phyloP scores from a whole-genome alignment of 2,797 vertebrate genomes.

The Sebastolobus alascanus region DNA sequence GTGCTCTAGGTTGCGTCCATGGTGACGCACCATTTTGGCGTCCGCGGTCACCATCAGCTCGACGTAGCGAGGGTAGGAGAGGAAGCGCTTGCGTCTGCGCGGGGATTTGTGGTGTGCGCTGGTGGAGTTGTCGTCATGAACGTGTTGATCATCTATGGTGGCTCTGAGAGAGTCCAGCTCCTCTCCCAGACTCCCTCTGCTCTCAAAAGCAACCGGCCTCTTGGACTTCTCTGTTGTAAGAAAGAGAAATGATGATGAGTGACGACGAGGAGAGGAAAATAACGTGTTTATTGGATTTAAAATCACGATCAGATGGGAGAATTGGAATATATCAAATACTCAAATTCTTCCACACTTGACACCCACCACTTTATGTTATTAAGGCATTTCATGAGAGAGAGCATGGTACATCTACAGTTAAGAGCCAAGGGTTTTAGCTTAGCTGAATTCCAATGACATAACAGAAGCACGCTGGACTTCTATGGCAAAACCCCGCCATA shows the following conservation, averaged over 20 bases:
- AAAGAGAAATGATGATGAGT: conserved; percentile 17
- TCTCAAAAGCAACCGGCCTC: conserved; percentile 75
- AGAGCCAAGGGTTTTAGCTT: conserved; percentile 39
- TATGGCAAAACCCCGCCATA: conserved; percentile 30
- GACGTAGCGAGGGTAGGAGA: conserved; percentile 97
- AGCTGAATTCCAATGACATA: conserved; percentile 69
- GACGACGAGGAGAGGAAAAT: background rate
- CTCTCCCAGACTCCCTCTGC: conserved; percentile 79
- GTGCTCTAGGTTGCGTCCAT: conserved; percentile 94
- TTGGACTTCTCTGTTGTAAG: conserved; percentile 79
- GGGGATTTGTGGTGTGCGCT: conserved; percentile 52
- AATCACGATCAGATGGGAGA: background rate
- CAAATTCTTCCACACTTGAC: background rate
- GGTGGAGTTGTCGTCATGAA: conserved; percentile 59
- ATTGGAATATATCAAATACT: background rate
- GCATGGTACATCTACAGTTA: conserved; percentile 34
- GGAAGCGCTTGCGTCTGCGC: conserved; percentile 91
- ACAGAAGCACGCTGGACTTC: conserved; percentile 46
- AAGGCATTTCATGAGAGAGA: conserved; percentile 16
- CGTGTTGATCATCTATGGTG: conserved; percentile 54
- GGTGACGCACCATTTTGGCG: conserved; percentile 92
- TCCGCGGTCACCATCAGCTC: conserved; percentile 98
- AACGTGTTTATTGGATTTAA: background rate
- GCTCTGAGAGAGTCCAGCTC: conserved; percentile 80
- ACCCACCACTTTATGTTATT: background rate